Base-by-base conservation (phyloP, 2,797 vertebrate genomes). In the Staurois parvus region DNA sequence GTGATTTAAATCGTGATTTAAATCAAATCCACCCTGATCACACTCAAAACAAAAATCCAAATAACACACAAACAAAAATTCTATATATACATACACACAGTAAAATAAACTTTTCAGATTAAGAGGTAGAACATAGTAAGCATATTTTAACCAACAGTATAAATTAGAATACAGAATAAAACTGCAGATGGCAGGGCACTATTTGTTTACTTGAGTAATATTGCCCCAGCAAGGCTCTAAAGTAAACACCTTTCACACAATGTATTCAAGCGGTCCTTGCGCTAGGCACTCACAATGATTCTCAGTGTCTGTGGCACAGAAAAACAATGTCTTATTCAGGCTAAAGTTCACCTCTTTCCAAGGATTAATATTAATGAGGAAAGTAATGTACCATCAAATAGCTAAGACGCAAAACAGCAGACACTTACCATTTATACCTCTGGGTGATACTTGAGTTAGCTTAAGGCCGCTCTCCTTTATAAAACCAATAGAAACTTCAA, bases 401-500 rank as follows among this genome's bases (percentile, higher is more conserved):
- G 19, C 42, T 30, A 78, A 4, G 0, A 73, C 78, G 29, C 0
- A 62, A 87, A 9, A 83, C 24, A 81, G 11, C 42, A 67, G 30
- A 83, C 0, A 89, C 72, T 85, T 94, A 98, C 98, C 98, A 72
- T 99, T 99, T 89, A 99, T 96, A 88, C 97, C 98, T 89, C 97
- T 91, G 37, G 98, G 98, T 29, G 98, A 98, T 70, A 99, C 97
- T 88, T 99, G 97, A 0, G 97, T 99, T 90, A 99, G 93, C 87
- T 99, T 99, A 81, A 99, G 97, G 10, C 98, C 98, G 67, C 97
- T 97, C 85, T 99, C 98, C 88, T 99, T 99, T 80, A 99, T 94
- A 94, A 99, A 99, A 86, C 96, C 94, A 90, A 99, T 99, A 89
- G 98, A 89, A 52, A 99, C 97, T 93, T 99, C 98, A 86, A 99